Base-by-base conservation (phyloP, 2,113 vertebrate species). In the Solea solea region DNA sequence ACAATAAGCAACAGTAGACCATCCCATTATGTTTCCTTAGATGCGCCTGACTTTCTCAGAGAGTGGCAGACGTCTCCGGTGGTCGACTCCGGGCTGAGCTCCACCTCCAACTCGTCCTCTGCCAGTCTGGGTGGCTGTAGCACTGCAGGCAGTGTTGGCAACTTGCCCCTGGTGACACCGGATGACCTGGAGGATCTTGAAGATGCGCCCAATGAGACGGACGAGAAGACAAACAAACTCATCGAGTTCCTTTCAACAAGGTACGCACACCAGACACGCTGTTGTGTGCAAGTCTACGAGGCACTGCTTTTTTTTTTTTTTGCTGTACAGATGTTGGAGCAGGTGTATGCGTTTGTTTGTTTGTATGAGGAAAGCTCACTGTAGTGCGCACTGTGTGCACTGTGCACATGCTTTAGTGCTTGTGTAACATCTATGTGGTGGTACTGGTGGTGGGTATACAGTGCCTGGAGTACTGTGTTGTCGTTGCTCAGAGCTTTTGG, bases 161-260 rank as follows among this genome's bases (percentile, higher is more conserved):
- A 98, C 83, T 92, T 98, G 75, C 96, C 98, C 0, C 96, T 98
- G 60, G 96, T 97, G 74, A 94, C 96, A 16, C 96, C 97, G 0
- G 97, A 99, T 55, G 98, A 99, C 82, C 94, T 95, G 41, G 97
- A 97, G 59, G 96, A 98, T 14, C 94, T 95, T 13, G 96, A 96
- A 27, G 96, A 96, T 55, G 52, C 93, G 0, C 84, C 94, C 63
- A 91, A 91, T 0, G 98, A 99, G 78, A 90, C 88, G 0, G 96
- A 98, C 53, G 96, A 98, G 81, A 99, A 99, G 82, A 96, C 96
- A 21, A 97, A 95, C 92, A 98, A 99, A 86, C 95, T 99, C 73
- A 98, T 99, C 7, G 97, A 99, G 90, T 99, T 98, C 84, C 95
- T 99, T 81, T 97, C 97, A 11, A 98, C 97, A 85, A 99, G 97